Percentiles rank a stretch among this genome's conserved stretches.
These are phyloP conservation scores for Andrena dorsata DNA, from an alignment of 2,888 invertebrate species.

Conservation along the genomic window DNA sequence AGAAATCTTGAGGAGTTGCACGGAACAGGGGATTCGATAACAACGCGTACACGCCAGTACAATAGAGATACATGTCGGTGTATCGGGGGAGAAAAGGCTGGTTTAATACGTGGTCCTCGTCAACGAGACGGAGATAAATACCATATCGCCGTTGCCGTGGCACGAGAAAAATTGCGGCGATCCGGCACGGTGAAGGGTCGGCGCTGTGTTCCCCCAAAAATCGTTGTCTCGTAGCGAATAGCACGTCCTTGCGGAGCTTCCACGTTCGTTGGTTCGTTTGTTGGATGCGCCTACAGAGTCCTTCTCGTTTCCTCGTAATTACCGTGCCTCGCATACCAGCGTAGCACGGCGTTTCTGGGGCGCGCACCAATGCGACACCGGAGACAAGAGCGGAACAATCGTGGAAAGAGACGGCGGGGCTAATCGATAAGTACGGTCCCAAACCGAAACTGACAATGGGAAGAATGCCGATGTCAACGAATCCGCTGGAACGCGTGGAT, in stretches of 20 bases:
- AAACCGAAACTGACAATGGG: conserved; percentile 70
- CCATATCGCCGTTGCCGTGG: conserved; percentile 36
- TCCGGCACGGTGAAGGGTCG: conserved; percentile 26
- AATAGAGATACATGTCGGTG: conserved; percentile 17
- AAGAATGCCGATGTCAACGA: conserved; percentile 68
- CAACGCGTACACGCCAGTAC: not conserved
- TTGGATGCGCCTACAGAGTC: conserved; percentile 56
- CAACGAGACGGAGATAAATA: conserved; percentile 57
- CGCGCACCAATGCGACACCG: conserved; percentile 71
- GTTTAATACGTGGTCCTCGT: conserved; percentile 37
- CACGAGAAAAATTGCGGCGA: conserved; percentile 56
- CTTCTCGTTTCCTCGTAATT: conserved; percentile 70
- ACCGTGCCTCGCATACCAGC: conserved; percentile 72
- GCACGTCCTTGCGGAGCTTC: conserved; percentile 52
- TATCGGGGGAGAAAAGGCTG: conserved; percentile 18
- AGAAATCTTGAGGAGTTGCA: not conserved
- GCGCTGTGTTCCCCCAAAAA: conserved; percentile 36
- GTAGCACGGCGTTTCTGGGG: conserved; percentile 65
- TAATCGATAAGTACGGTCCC: conserved; percentile 74
- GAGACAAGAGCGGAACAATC: conserved; percentile 72
- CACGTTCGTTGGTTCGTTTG: conserved; percentile 45
- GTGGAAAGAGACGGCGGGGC: conserved; percentile 69
- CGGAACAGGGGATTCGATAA: not conserved
- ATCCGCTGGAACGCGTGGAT: not conserved
- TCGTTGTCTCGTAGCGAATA: conserved; percentile 55